Evolutionary conservation across 2,113 vertebrate species (phyloP), one percentile per base, ranked within the genome.

Genomic region (Sebastes fasciatus): DNA sequence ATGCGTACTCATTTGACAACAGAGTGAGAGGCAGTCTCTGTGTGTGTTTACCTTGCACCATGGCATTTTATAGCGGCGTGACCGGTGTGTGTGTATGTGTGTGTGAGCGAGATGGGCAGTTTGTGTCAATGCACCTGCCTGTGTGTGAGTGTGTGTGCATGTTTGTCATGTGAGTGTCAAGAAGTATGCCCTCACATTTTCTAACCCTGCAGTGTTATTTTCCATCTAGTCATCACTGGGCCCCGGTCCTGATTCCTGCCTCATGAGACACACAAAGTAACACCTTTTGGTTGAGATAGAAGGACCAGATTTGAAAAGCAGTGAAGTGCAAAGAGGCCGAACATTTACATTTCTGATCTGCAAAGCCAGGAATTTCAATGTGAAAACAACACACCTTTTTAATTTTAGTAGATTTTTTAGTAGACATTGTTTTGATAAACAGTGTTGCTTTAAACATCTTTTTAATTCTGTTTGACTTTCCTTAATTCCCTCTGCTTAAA

Each of bases 1-100:
- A 86, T 74, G 64, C 13, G 34, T 70, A 12, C 40, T 80, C 69
- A 77, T 87, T 83, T 91, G 55, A 86, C 79, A 86, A 26, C 74
- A 62, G 48, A 84, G 83, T 78, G 77, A 84, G 80, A 87, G 64
- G 49, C 19, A 9, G 2, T 51, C 23, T 85, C 19, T 67, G 26
- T 23, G 8, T 65, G 66, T 67, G 77, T 58, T 78, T 72, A 46
- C 60, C 52, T 72, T 65, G 72, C 65, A 82, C 21, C 42, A 14
- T 63, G 48, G 55, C 16, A 8, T 62, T 74, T 87, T n/a, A 67
- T 65, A 16, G 21, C 19, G 42, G 6, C 4, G 2, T 55, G 23
- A 66, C 23, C 49, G n/a, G 26, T 66, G 34, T 65, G 62, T 65
- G 7, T 66, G 23, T 48, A 0, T 71, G 6, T 66, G 52, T 16